Base-by-base conservation (phyloP, 2,113 vertebrate species). In the Thomomys bottae region DNA sequence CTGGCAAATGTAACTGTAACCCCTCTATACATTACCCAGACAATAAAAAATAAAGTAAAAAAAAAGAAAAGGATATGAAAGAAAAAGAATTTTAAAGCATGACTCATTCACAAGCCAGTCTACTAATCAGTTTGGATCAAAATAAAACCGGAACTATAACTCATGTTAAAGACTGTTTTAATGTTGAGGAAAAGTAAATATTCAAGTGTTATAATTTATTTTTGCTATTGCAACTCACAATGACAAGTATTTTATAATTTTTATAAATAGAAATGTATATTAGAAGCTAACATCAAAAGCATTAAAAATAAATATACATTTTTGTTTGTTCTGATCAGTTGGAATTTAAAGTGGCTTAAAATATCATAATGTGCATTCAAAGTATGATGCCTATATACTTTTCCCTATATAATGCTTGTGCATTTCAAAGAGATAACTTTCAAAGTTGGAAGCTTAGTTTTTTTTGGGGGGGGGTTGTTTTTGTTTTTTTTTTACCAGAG, bases 61-160 rank as follows among this genome's bases (percentile, higher is more conserved):
- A n/a, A n/a, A n/a, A n/a, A n/a, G n/a, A n/a, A n/a, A n/a, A n/a
- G n/a, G n/a, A n/a, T n/a, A n/a, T n/a, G n/a, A n/a, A n/a, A n/a
- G n/a, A n/a, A n/a, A n/a, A n/a, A n/a, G n/a, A n/a, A n/a, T n/a
- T n/a, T n/a, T n/a, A n/a, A n/a, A n/a, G n/a, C n/a, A n/a, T n/a
- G n/a, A n/a, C n/a, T n/a, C n/a, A n/a, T 14, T 59, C 78, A 87
- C n/a, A 95, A 85, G 81, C 24, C 21, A 84, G 24, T 3, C 36
- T 32, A 63, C 10, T 87, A 81, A 89, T 32, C 61, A 77, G 59
- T 45, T 73, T 28, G n/a, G 9, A 34, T 79, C 34, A 92, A 94
- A 95, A 72, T 87, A 92, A 95, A 92, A 81, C 68, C 61, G 24
- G 84, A 94, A 88, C 12, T 75, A 2, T 38, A 71, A 71, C 15